Base-by-base conservation (phyloP, 2,113 vertebrate species). In the Petroica traversi region DNA sequence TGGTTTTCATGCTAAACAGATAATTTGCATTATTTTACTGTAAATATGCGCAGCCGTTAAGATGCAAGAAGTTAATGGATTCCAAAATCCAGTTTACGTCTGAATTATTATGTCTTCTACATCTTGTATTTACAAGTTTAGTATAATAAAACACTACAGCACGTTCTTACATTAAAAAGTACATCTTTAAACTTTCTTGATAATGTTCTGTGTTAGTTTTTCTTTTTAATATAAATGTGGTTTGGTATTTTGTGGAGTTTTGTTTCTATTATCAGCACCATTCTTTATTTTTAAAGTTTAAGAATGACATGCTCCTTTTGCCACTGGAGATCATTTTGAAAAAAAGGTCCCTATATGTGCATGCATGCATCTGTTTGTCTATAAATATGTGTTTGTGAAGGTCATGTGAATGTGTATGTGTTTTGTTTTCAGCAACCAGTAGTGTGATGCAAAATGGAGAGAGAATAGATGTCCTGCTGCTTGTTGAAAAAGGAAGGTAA, bases 401-500 rank as follows among this genome's bases (percentile, higher is more conserved):
- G 33, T 69, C 26, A 38, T 19, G 36, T 36, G 15, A 59, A 57
- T 59, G 24, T 63, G 48, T 23, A 14, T 92, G 71, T 92, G 22
- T n/a, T 93, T 63, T 59, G 38, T 67, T 95, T 89, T 29, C 90
- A 99, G 99, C 99, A 86, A 97, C 98, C 94, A 99, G 98, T 73
- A 98, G 96, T 31, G 85, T 99, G 49, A 95, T 97, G 49, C 98
- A 99, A 91, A 99, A 99, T 52, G 99, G 99, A 55, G 99, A 99
- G 90, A 99, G 98, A 97, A 96, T 98, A 95, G 98, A 99, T 26
- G 98, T 99, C 78, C 97, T 99, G 85, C 98, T 99, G 57, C 98
- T 99, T 20, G 99, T 99, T 88, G 99, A 99, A 95, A 99, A 98
- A 93, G 98, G 99, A 97, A 99, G 99, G 99, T 99, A 98, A 95